Evolutionary conservation across 2,113 vertebrate genomes (phyloP), one percentile per base, ranked within the genome.

Genomic region (Festucalex cinctus): DNA sequence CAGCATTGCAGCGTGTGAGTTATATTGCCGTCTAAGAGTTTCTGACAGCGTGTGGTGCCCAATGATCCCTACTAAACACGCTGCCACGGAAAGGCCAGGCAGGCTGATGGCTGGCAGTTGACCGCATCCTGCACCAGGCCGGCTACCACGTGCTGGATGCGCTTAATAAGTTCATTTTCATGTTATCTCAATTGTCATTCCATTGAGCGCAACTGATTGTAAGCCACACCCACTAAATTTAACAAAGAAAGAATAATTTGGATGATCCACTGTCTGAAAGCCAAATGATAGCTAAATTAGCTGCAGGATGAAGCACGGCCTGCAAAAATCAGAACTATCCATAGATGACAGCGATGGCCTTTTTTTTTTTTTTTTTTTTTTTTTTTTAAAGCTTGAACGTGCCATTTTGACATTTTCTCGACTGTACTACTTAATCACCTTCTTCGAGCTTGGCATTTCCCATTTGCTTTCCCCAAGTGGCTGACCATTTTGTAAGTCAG

Each of bases 11-110:
- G 68, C 54, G 68, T 57, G 61, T 69, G 59, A 64, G 58, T 66
- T 62, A 43, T 69, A 65, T 26, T 49, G 65, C 70, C 66, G 81
- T 74, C 66, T 69, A 75, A 78, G 83, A 88, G 76, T 88, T 88
- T 86, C 89, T 90, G 87, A 89, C 82, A 24, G 64, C 28, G 68
- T 83, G 75, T 83, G 75, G 56, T 77, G 80, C 68, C 79, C 70
- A 53, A 69, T 88, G 82, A 90, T 88, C 82, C 85, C 35, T 64
- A 46, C 68, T 89, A 86, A 88, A 82, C 87, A n/a, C 22, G 26
- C 12, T 87, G 67, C 74, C 6, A 37, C 70, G 85, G 72, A 76
- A 86, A 85, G 77, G 70, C 73, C 65, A 5, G 49, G 35, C 70
- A 41, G 62, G 66, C 81, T 71, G 74, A 61, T 61, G 68, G 69